Conservation (phyloP, 37 sponge, comb jelly and placozoan genomes). For the Haliclona indistincta region DNA sequence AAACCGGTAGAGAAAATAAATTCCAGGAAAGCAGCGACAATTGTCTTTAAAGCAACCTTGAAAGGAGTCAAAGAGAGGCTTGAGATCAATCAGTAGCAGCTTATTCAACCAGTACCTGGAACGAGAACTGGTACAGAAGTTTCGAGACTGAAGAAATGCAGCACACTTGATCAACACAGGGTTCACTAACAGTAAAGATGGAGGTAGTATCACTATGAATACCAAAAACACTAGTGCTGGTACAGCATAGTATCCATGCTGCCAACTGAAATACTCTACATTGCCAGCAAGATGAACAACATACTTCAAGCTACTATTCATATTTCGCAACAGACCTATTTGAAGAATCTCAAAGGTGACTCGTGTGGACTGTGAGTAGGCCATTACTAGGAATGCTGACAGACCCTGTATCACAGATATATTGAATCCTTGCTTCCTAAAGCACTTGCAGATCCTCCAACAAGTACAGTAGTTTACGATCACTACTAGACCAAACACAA, state of each 20-base stretch:
- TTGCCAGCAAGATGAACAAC: no score
- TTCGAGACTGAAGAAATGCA: neutral
- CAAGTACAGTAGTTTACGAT: constrained; percentile 5
- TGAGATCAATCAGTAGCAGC: neutral
- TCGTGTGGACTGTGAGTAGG: constrained; percentile 28
- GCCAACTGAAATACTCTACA: neutral
- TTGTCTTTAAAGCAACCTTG: constrained; percentile 4
- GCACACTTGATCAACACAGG: neutral
- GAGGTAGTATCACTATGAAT: neutral
- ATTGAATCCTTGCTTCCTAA: no score
- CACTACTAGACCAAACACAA: neutral
- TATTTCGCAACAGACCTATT: no score
- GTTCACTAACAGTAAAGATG: neutral
- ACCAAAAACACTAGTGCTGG: neutral
- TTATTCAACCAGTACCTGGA: no score
- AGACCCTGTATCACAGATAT: constrained; percentile 20
- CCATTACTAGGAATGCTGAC: constrained; percentile 28
- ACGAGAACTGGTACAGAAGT: no score
- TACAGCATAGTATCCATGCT: neutral
- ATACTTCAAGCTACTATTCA: no score
- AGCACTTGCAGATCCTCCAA: no score
- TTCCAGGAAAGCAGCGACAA: neutral
- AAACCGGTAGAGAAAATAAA: neutral
- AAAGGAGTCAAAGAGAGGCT: neutral
- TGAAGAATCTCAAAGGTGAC: constrained; percentile 45